Base-by-base conservation (phyloP, 2,888 invertebrate species). In the Stenotaenia linearis region DNA sequence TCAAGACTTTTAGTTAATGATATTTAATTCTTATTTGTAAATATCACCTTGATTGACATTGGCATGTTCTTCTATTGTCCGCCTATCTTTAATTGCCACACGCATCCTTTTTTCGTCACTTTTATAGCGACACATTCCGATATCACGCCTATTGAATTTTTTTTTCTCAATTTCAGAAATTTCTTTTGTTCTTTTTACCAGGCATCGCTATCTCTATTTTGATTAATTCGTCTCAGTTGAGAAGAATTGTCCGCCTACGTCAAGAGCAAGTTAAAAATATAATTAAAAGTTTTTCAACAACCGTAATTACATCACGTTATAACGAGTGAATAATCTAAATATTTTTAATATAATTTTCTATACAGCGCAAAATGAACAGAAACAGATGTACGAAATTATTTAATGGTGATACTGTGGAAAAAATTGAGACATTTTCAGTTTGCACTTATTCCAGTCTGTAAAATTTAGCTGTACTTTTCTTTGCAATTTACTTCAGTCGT, bases 191-290 rank as follows among this genome's bases (percentile, higher is more conserved):
- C 69, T 69, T 69, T 40, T 28, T 28, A 12, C 69, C 69, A 69
- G 25, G 69, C 69, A 50, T 25, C 28, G 69, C 69, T 69, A 69
- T 69, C 69, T 69, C 28, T 28, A 28, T 1, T 28, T 69, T 69
- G 69, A 69, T 69, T 69, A 69, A 69, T 69, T 69, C 69, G 23
- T 69, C 50, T 50, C 69, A 69, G 69, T 69, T 69, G 69, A 25
- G n/a, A n/a, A 28, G 69, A 69, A 69, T 69, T 69, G 25, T 50
- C 50, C 21, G 18, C 50, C 7, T 50, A 7, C n/a, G 50, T 15
- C 50, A 50, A 18, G 18, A 50, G 1, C 7, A 40, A 50, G n/a
- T 50, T 50, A 18, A 50, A 50, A 50, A 50, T 50, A 18, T 50
- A 50, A 50, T 50, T 50, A 50, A 50, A 50, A 50, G 7, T 18